Evolutionary conservation across 2,888 invertebrate genomes (phyloP).

Genomic region (Tenthredo scrophulariae): DNA sequence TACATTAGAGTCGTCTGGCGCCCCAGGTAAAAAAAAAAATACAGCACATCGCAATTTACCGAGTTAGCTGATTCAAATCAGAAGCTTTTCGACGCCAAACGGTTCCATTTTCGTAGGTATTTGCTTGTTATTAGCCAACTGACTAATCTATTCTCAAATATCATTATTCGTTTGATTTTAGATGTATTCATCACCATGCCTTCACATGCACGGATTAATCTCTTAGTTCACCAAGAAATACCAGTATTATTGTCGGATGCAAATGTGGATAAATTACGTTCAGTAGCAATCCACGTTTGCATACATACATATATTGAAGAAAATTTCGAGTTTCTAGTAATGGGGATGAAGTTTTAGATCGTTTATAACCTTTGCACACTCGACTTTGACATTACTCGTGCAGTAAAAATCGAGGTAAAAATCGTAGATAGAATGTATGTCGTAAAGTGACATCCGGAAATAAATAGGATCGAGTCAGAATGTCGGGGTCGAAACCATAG

Average conservation of each 20-base stretch:
- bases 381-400: constrained; percentile 8
- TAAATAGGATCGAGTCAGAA: constrained; percentile 9
- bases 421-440: neutral
- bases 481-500: neutral
- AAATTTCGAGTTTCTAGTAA: constrained; percentile 15
- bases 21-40: constrained; percentile 28
- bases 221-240: neutral
- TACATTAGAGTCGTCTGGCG: constrained; percentile 32
- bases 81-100: neutral
- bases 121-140: neutral
- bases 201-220: neutral
- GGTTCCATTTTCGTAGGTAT: neutral
- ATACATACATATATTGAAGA: neutral
- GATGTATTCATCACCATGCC: neutral
- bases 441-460: constrained; percentile 4
- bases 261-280: neutral
- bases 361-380: constrained; percentile 4
- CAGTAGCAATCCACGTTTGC: neutral
- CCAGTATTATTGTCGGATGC: neutral
- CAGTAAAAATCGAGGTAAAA: neutral
- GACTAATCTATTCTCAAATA: neutral
- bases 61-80: constrained; percentile 38
- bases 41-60: neutral
- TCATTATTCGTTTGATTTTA: neutral
- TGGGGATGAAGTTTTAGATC: constrained; percentile 24